Percentiles rank a stretch among this genome's conserved stretches.
These are phyloP conservation scores for Pseudomyrmex sp. DNA, from an alignment of 1,140 invertebrate species.

Conservation along the genomic window DNA sequence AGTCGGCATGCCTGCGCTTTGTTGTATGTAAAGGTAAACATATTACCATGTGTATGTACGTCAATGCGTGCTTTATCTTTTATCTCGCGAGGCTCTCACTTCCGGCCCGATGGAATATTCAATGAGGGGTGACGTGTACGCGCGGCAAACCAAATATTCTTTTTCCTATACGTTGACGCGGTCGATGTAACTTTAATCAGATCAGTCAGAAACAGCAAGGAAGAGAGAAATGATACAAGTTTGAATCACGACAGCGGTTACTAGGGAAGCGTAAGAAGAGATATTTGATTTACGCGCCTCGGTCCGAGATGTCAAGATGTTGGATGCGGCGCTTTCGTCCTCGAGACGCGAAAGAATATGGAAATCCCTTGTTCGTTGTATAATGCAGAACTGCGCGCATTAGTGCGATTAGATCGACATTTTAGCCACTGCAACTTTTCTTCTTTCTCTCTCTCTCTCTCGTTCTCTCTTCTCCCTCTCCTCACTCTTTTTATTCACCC, in stretches of 20 bases:
- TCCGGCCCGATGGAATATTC: conserved; percentile 56
- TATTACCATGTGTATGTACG: conserved; percentile 51
- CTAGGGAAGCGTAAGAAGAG: neutral
- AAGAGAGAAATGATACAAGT: neutral
- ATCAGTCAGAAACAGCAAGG: conserved; percentile 11
- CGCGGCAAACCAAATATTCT: conserved; percentile 53
- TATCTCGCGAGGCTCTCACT: conserved; percentile 30
- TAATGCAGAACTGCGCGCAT: conserved; percentile 73
- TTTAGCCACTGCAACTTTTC: conserved; percentile 27
- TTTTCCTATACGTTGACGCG: conserved; percentile 24
- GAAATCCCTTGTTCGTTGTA: conserved; percentile 54
- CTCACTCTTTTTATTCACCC: conserved; percentile 21
- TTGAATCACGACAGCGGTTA: conserved; percentile 36
- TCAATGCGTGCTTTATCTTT: conserved; percentile 54
- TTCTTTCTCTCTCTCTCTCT: conserved; percentile 28
- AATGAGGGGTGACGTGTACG: conserved; percentile 20
- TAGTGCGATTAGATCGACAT: conserved; percentile 74
- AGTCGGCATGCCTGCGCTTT: neutral
- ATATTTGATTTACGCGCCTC: conserved; percentile 62
- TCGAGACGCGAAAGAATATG: neutral
- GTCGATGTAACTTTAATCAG: conserved; percentile 13
- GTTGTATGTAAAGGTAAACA: conserved; percentile 6
- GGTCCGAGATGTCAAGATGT: conserved; percentile 42
- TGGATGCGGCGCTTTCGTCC: conserved; percentile 46
- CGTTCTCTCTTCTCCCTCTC: neutral